Evolutionary conservation across 2,888 invertebrate species (phyloP).

Genomic region (Crioceris asparagi): DNA sequence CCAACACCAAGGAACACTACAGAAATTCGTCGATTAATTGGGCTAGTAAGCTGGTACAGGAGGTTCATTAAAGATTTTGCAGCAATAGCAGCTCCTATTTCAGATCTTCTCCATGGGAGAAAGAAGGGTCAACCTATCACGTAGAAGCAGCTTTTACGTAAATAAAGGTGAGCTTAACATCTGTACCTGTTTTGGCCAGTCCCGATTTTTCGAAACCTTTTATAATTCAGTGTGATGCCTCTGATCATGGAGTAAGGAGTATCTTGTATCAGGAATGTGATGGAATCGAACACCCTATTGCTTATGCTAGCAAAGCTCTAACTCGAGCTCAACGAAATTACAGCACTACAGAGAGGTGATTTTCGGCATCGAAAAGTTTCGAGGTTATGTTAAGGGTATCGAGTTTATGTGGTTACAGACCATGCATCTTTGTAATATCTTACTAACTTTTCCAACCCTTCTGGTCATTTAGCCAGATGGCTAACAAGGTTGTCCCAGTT

Average conservation of each 20-base stretch:
- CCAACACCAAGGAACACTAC: conserved; percentile 8
- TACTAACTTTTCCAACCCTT: background rate
- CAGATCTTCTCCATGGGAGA: background rate
- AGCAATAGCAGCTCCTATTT: conserved; percentile 7
- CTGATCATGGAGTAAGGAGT: too few relatives aligned
- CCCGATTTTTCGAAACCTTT: background rate
- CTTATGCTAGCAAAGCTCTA: too few relatives aligned
- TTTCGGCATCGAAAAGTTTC: background rate
- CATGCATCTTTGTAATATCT: too few relatives aligned
- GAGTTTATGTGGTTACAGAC: background rate
- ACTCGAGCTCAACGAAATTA: background rate
- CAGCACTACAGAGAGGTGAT: background rate
- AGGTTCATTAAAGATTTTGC: conserved; percentile 11
- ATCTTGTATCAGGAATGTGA: background rate
- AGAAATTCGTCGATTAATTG: conserved; percentile 8
- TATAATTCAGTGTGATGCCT: too few relatives aligned
- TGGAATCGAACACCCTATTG: background rate
- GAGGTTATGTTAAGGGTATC: background rate
- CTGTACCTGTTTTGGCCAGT: too few relatives aligned
- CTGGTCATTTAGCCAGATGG: background rate
- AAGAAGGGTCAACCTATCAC: too few relatives aligned
- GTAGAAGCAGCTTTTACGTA: too few relatives aligned
- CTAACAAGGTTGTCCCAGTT: background rate
- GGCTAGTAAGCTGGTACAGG: conserved; percentile 10
- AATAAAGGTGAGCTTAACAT: too few relatives aligned